phyloP scores from a whole-genome alignment of 2,113 vertebrate genomes.

The Anarhynchus alexandrinus region DNA sequence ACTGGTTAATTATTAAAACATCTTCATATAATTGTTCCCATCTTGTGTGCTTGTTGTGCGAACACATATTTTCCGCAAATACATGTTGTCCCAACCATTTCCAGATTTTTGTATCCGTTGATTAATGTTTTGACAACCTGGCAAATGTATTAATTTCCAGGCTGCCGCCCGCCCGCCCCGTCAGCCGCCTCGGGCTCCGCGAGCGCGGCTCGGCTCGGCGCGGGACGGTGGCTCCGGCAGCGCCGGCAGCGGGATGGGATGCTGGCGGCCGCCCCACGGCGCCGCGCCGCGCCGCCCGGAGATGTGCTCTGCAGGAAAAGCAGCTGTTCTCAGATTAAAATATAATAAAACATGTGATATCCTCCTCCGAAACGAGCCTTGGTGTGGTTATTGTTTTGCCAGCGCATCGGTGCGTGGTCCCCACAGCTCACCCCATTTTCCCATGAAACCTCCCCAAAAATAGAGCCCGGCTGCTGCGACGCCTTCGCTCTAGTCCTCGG shows the following conservation, averaged over 20 bases:
- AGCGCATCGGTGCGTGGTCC: rapidly evolving
- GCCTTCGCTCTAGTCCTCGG: rapidly evolving
- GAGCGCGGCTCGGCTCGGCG: neutral
- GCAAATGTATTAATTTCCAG: slow-evolving; percentile 47
- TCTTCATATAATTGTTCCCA: slow-evolving; percentile 63
- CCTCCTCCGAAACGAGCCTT: neutral
- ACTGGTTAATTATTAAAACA: slow-evolving; percentile 69
- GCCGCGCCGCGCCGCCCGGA: rapidly evolving
- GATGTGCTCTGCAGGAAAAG: neutral
- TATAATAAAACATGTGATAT: slow-evolving; percentile 50
- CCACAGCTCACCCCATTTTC: neutral
- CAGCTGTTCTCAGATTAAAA: slow-evolving; percentile 25
- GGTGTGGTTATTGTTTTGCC: slow-evolving; percentile 16
- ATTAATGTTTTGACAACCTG: slow-evolving; percentile 63
- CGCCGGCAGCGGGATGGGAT: neutral
- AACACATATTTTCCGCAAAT: slow-evolving; percentile 70
- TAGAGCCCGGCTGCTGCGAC: rapidly evolving
- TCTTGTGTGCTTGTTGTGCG: slow-evolving; percentile 66
- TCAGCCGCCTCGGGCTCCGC: neutral
- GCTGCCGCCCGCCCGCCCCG: neutral
- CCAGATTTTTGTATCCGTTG: slow-evolving; percentile 62
- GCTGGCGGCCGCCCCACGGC: neutral
- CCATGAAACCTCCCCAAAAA: neutral
- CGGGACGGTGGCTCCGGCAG: neutral
- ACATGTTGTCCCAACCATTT: slow-evolving; percentile 65